phyloP scores from a whole-genome alignment of 2,113 vertebrate genomes.

The Panurus biarmicus region DNA sequence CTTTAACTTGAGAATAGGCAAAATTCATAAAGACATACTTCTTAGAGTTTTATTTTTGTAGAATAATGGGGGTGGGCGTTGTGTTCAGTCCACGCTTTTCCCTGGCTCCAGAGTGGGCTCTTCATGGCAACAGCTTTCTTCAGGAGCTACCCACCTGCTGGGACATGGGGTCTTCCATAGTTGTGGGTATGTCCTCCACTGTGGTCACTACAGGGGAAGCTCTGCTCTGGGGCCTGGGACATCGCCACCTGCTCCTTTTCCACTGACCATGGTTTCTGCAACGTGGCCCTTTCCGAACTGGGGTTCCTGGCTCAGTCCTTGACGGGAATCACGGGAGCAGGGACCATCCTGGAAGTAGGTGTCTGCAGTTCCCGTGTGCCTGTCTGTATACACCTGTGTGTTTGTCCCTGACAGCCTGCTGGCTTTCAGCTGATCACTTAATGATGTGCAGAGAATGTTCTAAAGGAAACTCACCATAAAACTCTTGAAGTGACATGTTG shows the following conservation, averaged over 20 bases:
- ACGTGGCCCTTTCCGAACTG: accelerated
- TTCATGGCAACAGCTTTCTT: accelerated
- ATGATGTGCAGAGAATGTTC: too few relatives aligned
- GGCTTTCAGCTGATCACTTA: not conserved
- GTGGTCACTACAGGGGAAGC: not conserved
- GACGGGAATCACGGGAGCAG: not conserved
- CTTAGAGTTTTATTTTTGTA: not conserved
- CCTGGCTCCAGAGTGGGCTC: not conserved
- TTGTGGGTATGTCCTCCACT: not conserved
- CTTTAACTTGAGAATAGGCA: not conserved
- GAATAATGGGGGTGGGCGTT: not conserved
- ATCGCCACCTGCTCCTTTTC: not conserved
- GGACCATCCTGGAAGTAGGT: accelerated
- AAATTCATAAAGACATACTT: not conserved
- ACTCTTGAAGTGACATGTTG: accelerated
- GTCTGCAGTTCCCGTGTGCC: accelerated
- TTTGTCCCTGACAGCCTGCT: not conserved
- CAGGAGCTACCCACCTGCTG: not conserved
- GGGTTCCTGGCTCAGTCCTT: not conserved
- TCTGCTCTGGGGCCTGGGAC: not conserved
- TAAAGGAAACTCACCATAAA: not conserved
- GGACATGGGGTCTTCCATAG: not conserved
- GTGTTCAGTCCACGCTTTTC: not conserved
- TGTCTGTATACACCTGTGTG: not conserved
- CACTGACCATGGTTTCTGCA: not conserved